These are phyloP conservation scores for Acanthaster planci DNA, from an alignment of 35 echinoderm and acorn worm genomes.

Conservation along the genomic window DNA sequence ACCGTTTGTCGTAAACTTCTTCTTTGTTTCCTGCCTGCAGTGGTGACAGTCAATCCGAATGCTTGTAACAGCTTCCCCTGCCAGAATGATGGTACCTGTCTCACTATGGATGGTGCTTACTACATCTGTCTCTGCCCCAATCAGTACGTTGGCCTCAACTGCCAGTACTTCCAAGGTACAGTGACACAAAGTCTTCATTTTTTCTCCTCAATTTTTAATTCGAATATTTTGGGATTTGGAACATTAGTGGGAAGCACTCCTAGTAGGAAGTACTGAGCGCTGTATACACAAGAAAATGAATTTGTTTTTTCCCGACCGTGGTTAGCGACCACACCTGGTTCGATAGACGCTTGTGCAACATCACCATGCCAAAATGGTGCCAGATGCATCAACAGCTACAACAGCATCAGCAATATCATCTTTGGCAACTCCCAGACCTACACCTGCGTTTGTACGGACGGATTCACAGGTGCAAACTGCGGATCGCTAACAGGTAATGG, in stretches of 20 bases:
- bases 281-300: no score
- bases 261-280: no score
- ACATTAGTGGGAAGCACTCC: no score
- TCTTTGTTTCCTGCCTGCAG: background rate
- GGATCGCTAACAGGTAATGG: slow-evolving; percentile 19
- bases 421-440: slow-evolving; percentile 54
- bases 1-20: no score
- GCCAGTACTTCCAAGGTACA: slow-evolving; percentile 22
- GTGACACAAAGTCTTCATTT: no score
- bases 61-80: slow-evolving; percentile 71
- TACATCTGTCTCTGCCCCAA: slow-evolving; percentile 67
- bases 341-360: slow-evolving; percentile 33
- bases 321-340: background rate
- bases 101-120: slow-evolving; percentile 49
- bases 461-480: slow-evolving; percentile 74
- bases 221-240: no score
- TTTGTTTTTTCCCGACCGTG: no score
- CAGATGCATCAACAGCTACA: slow-evolving; percentile 70
- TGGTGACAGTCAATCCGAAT: slow-evolving; percentile 33
- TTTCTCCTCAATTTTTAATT: no score
- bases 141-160: slow-evolving; percentile 55
- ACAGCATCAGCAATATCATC: slow-evolving; percentile 37
- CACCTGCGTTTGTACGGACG: slow-evolving; percentile 59
- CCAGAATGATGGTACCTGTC: slow-evolving; percentile 48
- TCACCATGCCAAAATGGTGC: slow-evolving; percentile 67